Evolutionary conservation across 1,140 invertebrate species (phyloP), one percentile per base, ranked within the genome.

Genomic region (Drosophila pachea): DNA sequence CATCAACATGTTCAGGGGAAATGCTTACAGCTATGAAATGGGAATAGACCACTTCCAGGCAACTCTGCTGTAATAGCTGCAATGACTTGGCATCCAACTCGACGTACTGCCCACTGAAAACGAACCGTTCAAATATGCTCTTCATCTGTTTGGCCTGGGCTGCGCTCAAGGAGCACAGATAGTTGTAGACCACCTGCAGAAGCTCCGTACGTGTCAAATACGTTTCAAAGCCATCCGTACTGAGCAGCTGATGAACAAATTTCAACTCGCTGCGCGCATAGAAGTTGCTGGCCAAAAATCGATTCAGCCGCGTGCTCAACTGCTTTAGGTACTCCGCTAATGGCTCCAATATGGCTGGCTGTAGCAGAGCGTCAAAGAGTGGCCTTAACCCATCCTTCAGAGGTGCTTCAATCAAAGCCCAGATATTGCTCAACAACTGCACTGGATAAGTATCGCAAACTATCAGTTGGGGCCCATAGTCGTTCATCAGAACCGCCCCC

Each of bases 211-310:
- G 73, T 9, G 68, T 35, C 36, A 88, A 31, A 55, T 87, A 87
- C 5, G 63, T 70, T 33, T 84, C 72, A 54, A 89, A 42, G 5
- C 73, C 76, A 9, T 86, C 71, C 5, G 76, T 86, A 16, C 54
- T 73, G 0, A 89, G 50, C 0, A 89, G 32, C 40, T 89, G 87
- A 53, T 78, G 82, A 0, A 89, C 63, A 2, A 89, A 62, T 42
- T 73, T 68, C 9, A 89, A 59, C 64, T 89, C 89, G 56, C 68
- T 76, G 54, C 87, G 86, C 0, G 82, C 76, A 68, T 82, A 88
- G 16, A 89, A 88, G 29, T 89, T 89, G 14, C 78, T 86, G 32
- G 78, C 71, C 60, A 89, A 16, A 9, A 82, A 63, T 0, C 65
- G 69, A 75, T 88, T 89, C 0, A 87, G 32, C 2, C 54, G 35